Evolutionary conservation across 2,888 invertebrate species (phyloP), one percentile per base, ranked within the genome.

Genomic region (Cremastinae sp.): DNA sequence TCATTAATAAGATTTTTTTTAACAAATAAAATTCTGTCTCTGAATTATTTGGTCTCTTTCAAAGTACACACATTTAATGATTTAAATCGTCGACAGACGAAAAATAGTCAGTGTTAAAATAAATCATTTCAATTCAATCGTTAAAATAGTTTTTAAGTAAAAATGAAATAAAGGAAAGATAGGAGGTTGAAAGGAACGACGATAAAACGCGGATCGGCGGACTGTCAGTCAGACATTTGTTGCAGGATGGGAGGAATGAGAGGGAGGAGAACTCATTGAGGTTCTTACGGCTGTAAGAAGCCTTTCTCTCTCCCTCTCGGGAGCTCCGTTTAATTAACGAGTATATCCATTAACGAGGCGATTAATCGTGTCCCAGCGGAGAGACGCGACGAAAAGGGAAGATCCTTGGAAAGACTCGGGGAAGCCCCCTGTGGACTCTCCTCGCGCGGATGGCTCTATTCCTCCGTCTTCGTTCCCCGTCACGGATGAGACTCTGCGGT

Each of bases 251-350:
- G 12, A 43, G 53, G 43, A 45, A 65, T 22, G 28, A 28, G 28
- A 28, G 28, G 5, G 28, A 28, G 28, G 5, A 28, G 28, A 28
- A 28, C 5, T 28, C 28, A 28, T 28, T 22, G 16, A 41, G 41
- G 51, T 54, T 51, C 59, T 38, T 64, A 45, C 20, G 45, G 9
- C 4, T n/a, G 49, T 1, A 28, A 12, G 53, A 18, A 61, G 20
- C n/a, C 73, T 75, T n/a, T n/a, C n/a, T n/a, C n/a, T 5, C 28
- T 28, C 28, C 5, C 79, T 62, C 78, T 65, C 78, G 72, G 66
- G 73, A 69, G 65, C 58, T 78, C 75, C 73, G 65, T 81, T 79
- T 84, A 83, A 84, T 83, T 84, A 85, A 85, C 82, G 82, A 83
- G 81, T 80, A 71, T 73, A 72, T 77, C 80, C 80, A 82, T 84